These are phyloP conservation scores for Pemphredon lugubris DNA, from an alignment of 2,888 invertebrate species.

Conservation along the genomic window DNA sequence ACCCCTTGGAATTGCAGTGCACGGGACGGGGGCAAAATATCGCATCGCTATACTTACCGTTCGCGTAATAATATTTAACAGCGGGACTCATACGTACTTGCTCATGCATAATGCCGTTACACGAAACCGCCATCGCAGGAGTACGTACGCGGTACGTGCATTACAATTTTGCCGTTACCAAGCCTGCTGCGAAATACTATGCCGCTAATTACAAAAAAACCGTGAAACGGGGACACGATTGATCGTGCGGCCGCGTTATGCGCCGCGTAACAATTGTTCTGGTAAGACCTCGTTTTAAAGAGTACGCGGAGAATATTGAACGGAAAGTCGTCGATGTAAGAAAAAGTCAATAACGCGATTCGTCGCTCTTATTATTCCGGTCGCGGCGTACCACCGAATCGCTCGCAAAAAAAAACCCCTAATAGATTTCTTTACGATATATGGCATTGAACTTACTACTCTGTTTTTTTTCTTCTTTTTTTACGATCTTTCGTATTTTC, in stretches of 20 bases:
- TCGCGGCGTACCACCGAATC: too few species aligned
- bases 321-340: too few species aligned
- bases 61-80: neutral
- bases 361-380: too few species aligned
- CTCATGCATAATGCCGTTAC: neutral
- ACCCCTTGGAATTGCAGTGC: neutral
- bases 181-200: constrained; percentile 24
- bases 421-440: too few species aligned
- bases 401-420: too few species aligned
- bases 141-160: neutral
- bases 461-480: too few species aligned
- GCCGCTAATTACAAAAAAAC: constrained; percentile 49
- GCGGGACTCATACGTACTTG: neutral
- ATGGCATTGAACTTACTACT: too few species aligned
- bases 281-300: constrained; percentile 45
- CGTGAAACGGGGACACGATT: constrained; percentile 50
- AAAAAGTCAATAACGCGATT: too few species aligned
- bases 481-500: too few species aligned
- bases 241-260: constrained; percentile 50
- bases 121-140: neutral
- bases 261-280: constrained; percentile 30
- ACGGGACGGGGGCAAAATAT: neutral
- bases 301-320: constrained; percentile 34
- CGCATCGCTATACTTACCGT: constrained; percentile 9
- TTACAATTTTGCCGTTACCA: constrained; percentile 13